phyloP scores from a whole-genome alignment of 2,797 vertebrate species.

The Sebastes itinus region DNA sequence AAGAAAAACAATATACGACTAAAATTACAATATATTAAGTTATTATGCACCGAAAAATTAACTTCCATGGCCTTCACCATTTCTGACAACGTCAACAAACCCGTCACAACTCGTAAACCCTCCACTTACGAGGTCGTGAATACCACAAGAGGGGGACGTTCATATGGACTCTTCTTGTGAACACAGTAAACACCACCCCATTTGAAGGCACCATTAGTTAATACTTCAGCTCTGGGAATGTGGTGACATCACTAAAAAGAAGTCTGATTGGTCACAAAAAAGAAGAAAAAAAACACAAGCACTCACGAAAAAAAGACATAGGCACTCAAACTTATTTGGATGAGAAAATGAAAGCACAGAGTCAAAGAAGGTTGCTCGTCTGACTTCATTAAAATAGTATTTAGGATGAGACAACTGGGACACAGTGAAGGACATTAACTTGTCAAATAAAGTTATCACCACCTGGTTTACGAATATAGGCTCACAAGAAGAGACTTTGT shows the following conservation, averaged over 20 bases:
- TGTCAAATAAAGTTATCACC: background rate
- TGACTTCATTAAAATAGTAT: background rate
- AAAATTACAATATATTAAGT: too few relatives aligned
- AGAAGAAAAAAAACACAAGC: too few relatives aligned
- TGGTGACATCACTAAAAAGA: background rate
- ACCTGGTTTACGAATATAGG: background rate
- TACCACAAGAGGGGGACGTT: too few relatives aligned
- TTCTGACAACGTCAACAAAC: too few relatives aligned
- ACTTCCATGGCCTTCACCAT: accelerated
- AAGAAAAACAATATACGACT: too few relatives aligned
- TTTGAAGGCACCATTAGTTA: background rate
- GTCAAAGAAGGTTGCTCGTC: background rate
- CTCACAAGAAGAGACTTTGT: background rate
- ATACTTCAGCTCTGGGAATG: background rate
- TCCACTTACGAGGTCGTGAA: too few relatives aligned
- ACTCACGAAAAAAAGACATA: too few relatives aligned
- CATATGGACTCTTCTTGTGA: too few relatives aligned
- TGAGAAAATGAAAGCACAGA: background rate
- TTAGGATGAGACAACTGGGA: background rate
- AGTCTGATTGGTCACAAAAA: background rate
- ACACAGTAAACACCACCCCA: too few relatives aligned
- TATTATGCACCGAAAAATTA: too few relatives aligned
- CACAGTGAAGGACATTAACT: background rate
- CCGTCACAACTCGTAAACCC: too few relatives aligned
- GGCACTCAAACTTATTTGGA: background rate